Conservation (phyloP, 2,797 vertebrate genomes). For the Hafferia zeledoni region DNA sequence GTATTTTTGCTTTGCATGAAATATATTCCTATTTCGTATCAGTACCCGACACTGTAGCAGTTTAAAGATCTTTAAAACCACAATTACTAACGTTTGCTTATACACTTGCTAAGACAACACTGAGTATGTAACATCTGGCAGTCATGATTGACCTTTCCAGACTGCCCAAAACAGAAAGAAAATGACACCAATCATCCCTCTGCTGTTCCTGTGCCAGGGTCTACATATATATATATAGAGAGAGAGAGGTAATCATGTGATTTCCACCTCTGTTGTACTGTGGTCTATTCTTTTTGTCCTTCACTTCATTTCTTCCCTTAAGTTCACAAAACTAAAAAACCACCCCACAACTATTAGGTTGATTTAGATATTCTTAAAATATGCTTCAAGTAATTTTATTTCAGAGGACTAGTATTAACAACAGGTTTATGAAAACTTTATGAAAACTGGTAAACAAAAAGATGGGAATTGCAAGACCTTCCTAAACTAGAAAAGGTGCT, state of each 20-base stretch:
- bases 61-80: not conserved
- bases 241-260: not conserved
- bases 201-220: not conserved
- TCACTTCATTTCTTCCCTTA: not conserved
- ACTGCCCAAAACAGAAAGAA: not conserved
- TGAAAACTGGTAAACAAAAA: not conserved
- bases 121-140: not conserved
- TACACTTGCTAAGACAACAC: not conserved
- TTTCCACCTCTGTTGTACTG: not conserved
- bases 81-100: not conserved
- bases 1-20: not conserved
- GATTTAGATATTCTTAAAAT: not conserved
- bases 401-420: not conserved
- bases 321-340: not conserved
- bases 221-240: not conserved
- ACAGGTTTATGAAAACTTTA: not conserved
- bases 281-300: not conserved
- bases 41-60: not conserved
- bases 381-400: not conserved
- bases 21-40: not conserved
- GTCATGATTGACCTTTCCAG: not conserved
- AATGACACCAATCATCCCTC: not conserved
- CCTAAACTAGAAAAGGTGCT: not conserved
- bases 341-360: rapidly evolving
- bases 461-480: not conserved